A percentile compares a stretch with the other conserved stretches of the same genome.
Conservation (phyloP, 2,888 invertebrate genomes). For the Lydus trimaculatus region DNA sequence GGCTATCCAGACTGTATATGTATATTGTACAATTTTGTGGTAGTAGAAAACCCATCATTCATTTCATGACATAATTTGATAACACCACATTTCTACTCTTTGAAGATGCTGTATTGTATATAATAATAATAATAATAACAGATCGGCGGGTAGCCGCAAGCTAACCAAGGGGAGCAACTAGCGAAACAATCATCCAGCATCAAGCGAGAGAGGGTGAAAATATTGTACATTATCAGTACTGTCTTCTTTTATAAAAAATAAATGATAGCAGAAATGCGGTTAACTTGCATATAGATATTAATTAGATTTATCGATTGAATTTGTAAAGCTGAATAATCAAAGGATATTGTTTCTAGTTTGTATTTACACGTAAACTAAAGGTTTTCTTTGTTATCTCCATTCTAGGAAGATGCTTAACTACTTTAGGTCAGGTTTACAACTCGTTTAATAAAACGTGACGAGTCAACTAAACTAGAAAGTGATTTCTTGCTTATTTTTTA, state of each 20-base stretch:
- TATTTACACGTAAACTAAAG: neutral
- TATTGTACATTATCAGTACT: neutral
- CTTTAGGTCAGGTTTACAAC: neutral
- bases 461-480: too few species aligned
- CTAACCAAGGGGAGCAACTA: neutral
- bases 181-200: neutral
- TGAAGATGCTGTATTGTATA: conserved; percentile 33
- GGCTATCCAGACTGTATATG: neutral
- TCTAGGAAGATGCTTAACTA: neutral
- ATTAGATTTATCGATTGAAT: neutral
- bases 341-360: neutral
- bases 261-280: too few species aligned
- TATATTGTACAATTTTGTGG: neutral
- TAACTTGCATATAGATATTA: too few species aligned
- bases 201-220: neutral
- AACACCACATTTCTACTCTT: conserved; percentile 39
- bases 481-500: too few species aligned
- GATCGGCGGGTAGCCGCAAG: conserved; percentile 5
- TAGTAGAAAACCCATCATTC: conserved; percentile 24
- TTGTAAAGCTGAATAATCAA: conserved; percentile 1
- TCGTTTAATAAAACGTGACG: too few species aligned
- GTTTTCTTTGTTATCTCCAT: neutral
- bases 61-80: conserved; percentile 39
- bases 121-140: conserved; percentile 1
- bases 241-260: too few species aligned